Conservation (phyloP, 2,888 invertebrate species). For the Griposia aprilina region DNA sequence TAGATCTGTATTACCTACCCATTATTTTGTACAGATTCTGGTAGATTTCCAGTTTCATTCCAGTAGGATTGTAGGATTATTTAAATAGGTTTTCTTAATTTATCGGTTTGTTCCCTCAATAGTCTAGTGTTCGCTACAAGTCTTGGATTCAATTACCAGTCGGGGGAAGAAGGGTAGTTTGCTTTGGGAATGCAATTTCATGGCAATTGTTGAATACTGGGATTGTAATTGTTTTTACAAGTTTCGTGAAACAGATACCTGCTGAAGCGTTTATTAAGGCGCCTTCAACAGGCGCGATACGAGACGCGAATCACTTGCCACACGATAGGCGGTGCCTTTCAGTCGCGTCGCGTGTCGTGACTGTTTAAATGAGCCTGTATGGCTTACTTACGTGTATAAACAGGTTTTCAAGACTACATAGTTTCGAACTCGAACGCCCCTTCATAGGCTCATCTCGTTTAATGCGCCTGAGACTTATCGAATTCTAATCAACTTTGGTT, state of each 20-base stretch:
- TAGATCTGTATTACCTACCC: constrained; percentile 33
- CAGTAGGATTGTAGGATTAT: constrained; percentile 24
- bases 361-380: too few species aligned
- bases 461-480: background rate
- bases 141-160: constrained; percentile 38
- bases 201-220: background rate
- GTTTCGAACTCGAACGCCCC: too few species aligned
- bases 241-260: background rate
- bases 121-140: constrained; percentile 4
- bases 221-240: background rate
- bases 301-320: too few species aligned
- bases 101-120: constrained; percentile 21
- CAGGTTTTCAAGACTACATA: too few species aligned
- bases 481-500: background rate
- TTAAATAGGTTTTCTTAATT: constrained; percentile 39
- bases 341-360: too few species aligned
- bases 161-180: background rate
- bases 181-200: constrained; percentile 38
- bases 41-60: constrained; percentile 16
- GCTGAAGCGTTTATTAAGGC: background rate
- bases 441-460: background rate
- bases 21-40: constrained; percentile 30
- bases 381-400: background rate
- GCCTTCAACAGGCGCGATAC: too few species aligned
- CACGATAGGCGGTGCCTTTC: too few species aligned